Evolutionary conservation across 2,888 invertebrate species (phyloP).

Genomic region (Xanthorhoe spadicearia): DNA sequence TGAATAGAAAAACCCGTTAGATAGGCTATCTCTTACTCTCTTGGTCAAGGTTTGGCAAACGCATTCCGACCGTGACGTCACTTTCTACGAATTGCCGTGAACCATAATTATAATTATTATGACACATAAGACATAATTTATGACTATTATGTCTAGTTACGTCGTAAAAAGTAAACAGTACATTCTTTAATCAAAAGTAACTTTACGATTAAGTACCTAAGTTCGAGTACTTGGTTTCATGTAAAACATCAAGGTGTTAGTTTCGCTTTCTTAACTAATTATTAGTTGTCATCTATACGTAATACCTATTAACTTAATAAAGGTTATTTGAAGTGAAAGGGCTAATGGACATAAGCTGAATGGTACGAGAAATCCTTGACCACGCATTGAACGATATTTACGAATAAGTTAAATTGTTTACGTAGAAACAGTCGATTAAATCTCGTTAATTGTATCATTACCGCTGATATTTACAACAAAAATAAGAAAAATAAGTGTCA

Average conservation of each 20-base stretch:
- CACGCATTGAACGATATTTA: constrained; percentile 26
- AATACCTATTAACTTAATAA: constrained; percentile 15
- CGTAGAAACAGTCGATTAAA: constrained; percentile 22
- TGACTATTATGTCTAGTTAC: constrained; percentile 9
- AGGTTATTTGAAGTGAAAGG: constrained; percentile 38
- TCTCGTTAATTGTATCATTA: constrained; percentile 32
- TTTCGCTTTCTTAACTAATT: constrained; percentile 41
- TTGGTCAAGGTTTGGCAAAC: neutral
- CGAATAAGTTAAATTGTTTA: constrained; percentile 5
- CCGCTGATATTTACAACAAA: constrained; percentile 31
- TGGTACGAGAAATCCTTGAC: constrained; percentile 54
- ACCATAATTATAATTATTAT: neutral
- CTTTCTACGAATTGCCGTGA: neutral
- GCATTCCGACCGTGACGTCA: neutral
- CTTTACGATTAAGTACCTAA: neutral
- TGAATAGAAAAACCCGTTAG: neutral
- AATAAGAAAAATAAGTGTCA: constrained; percentile 33
- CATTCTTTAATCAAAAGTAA: neutral
- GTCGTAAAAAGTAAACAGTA: constrained; percentile 8
- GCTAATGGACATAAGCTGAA: constrained; percentile 42
- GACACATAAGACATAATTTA: constrained; percentile 6
- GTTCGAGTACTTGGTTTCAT: constrained; percentile 15
- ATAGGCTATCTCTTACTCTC: neutral
- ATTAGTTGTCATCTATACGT: constrained; percentile 5
- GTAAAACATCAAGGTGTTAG: constrained; percentile 27